Base-by-base conservation (phyloP, 2,888 invertebrate species). In the Pandemis corylana region DNA sequence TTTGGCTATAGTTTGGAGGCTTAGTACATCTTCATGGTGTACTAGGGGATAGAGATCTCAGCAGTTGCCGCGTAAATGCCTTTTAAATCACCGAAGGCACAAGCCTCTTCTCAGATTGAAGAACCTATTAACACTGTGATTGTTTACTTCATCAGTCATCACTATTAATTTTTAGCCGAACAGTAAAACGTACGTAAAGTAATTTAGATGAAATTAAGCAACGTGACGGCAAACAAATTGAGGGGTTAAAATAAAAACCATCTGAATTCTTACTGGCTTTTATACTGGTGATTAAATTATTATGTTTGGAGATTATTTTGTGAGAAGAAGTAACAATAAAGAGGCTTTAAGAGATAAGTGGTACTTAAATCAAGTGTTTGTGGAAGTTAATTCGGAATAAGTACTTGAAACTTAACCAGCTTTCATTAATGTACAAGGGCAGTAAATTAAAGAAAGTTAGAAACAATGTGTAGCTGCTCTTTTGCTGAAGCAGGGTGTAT, bases 221-320 rank as follows among this genome's bases (percentile, higher is more conserved):
- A 46, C 59, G 42, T 72, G 13, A 41, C 41, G 66, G 59, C 61
- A 72, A 61, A 72, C 66, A 72, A 72, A 72, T 67, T 42, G 71
- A 61, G 71, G 66, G 46, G 66, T 65, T 51, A 51, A 68, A 68
- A 53, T 62, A 46, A 68, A 64, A 46, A 51, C 49, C 49, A 13
- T 4, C 53, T 46, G 42, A 49, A 42, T 53, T 53, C 63, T 68
- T 72, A 72, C 42, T 68, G 62, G 56, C 20, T 12, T 12, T 56
- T 71, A 72, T 65, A 13, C 67, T 51, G 41, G 20, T 28, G 46
- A 72, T 53, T 68, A 68, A 64, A 68, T 68, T 49, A 69, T 59
- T 68, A 62, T 62, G 51, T 72, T 59, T 15, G 20, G 20, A 15
- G 49, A 7, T 62, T 62, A 36, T 10, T 41, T 49, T 49, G 7